Base-by-base conservation (phyloP, 2,797 vertebrate species). In the Girardinus metallicus region DNA sequence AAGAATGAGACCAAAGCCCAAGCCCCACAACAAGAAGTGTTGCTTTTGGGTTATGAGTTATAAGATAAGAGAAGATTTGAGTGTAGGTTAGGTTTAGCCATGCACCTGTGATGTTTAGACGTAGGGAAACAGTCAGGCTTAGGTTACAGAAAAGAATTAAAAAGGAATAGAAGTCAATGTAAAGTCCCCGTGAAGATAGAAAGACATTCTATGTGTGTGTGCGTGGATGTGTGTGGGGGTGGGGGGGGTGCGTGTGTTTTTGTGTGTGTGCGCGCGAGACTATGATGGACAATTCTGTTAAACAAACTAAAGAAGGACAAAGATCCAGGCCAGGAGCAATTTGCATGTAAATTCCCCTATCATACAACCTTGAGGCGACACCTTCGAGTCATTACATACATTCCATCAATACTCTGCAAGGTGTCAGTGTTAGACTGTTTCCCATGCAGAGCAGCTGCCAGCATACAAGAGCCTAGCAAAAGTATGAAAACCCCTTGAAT, bases 331-430 rank as follows among this genome's bases (percentile, higher is more conserved):
- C 1, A 2, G 18, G 84, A 83, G 80, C 91, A 89, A 94, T 94
- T 92, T 93, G 91, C 77, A 93, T 94, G 93, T 91, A 93, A 93
- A 94, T 95, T 86, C 80, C 81, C 77, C 76, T 51, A 82, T 82
- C 80, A 79, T 60, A 43, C 87, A 77, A 82, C 79, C 85, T 86
- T 91, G 90, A 93, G 93, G 90, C 90, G 88, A 85, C 18, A 76
- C 75, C 83, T 86, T 89, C 81, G 75, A 92, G 87, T 91, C n/a
- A 87, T 86, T 41, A 81, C 72, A 46, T 62, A 23, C 80, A 76
- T 88, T 85, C 76, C 83, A 78, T 93, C 87, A 80, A 92, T 90
- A 89, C 72, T 43, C 62, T 81, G 80, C 71, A 80, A 70, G 60
- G 55, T 29, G 75, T 68, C 23, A 34, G 66, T 29, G 76, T 64